Evolutionary conservation across 2,888 invertebrate genomes (phyloP).

Genomic region (Nephrotoma appendiculata): DNA sequence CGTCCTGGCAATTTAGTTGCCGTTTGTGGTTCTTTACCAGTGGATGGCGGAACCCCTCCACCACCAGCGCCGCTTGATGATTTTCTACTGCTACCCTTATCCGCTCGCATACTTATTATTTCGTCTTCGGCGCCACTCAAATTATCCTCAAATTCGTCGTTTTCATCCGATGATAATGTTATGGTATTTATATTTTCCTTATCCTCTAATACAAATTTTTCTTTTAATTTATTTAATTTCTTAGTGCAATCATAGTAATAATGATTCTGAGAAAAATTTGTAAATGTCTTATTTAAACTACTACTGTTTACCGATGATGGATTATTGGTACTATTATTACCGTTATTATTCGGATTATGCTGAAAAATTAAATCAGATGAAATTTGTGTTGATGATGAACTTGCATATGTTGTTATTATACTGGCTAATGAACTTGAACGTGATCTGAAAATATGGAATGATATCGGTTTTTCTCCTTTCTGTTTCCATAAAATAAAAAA

Average conservation of each 20-base stretch:
- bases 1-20: constrained; percentile 43
- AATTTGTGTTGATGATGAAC: constrained; percentile 29
- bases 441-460: constrained; percentile 19
- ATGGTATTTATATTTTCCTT: constrained; percentile 11
- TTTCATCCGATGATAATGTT: constrained; percentile 3
- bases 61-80: background rate
- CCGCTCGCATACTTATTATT: background rate
- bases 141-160: constrained; percentile 1
- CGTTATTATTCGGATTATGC: constrained; percentile 20
- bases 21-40: constrained; percentile 12
- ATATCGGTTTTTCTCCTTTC: background rate
- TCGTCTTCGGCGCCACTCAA: background rate
- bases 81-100: background rate
- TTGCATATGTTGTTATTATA: constrained; percentile 32
- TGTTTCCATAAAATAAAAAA: background rate
- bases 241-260: constrained; percentile 5
- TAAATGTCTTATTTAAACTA: background rate
- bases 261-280: background rate
- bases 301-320: background rate
- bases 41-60: constrained; percentile 27
- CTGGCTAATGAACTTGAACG: constrained; percentile 27
- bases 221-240: constrained; percentile 11
- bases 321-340: constrained; percentile 6
- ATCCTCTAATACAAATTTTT: constrained; percentile 6
- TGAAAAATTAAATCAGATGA: constrained; percentile 26